These are phyloP conservation scores for Macrophya alboannulata DNA, from an alignment of 2,888 invertebrate species.

Conservation along the genomic window DNA sequence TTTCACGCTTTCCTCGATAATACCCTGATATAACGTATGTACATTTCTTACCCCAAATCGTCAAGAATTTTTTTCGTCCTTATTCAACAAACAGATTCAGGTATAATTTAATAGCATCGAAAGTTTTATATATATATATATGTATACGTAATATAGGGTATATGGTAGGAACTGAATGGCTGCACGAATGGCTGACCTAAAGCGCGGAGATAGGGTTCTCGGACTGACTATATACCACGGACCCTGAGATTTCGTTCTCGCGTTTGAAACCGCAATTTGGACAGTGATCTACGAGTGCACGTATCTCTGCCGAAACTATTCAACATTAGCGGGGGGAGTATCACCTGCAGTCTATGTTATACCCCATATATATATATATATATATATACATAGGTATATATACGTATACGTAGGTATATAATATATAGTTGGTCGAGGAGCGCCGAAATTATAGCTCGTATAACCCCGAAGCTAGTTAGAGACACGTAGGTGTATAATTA, in stretches of 20 bases:
- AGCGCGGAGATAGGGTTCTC: neutral
- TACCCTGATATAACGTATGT: too few species aligned
- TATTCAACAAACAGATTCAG: too few species aligned
- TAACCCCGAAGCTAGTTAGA: constrained; percentile 38
- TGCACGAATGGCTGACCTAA: neutral
- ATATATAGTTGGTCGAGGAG: neutral
- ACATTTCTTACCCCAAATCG: too few species aligned
- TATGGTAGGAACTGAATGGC: neutral
- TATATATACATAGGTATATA: too few species aligned
- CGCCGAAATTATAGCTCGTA: constrained; percentile 33
- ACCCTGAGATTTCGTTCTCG: constrained; percentile 37
- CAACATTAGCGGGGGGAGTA: constrained; percentile 8
- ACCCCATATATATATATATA: too few species aligned
- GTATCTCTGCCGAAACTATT: constrained; percentile 46
- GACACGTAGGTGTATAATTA: neutral
- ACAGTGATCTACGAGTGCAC: constrained; percentile 45
- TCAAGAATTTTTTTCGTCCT: too few species aligned
- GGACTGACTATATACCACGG: neutral
- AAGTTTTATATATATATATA: too few species aligned
- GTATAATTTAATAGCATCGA: too few species aligned
- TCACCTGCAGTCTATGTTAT: constrained; percentile 18
- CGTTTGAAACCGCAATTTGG: constrained; percentile 49
- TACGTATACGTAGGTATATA: neutral
- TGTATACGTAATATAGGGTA: too few species aligned
- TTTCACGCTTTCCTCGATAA: too few species aligned